Conservation (phyloP, 2,888 invertebrate species). For the Aquatica leii region DNA sequence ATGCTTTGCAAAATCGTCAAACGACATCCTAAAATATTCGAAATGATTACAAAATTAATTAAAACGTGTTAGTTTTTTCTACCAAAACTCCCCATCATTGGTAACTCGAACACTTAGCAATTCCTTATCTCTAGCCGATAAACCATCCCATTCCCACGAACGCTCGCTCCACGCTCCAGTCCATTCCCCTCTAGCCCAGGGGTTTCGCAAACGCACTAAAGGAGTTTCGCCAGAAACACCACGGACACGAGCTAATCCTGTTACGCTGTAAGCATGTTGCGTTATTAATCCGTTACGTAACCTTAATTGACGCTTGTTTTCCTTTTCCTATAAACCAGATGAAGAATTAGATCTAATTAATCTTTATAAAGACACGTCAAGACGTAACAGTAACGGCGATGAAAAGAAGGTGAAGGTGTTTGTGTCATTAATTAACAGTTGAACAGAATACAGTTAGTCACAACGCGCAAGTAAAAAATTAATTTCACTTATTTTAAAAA, state of each 20-base stretch:
- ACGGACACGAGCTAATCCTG: conserved; percentile 74
- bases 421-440: too few species aligned
- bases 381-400: too few species aligned
- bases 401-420: too few species aligned
- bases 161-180: conserved; percentile 76
- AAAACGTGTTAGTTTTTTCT: conserved; percentile 16
- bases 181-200: conserved; percentile 75
- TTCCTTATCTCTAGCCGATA: conserved; percentile 70
- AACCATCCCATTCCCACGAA: conserved; percentile 74
- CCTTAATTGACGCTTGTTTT: conserved; percentile 65
- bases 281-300: conserved; percentile 71
- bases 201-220: conserved; percentile 71
- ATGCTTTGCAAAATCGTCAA: conserved; percentile 72
- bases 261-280: conserved; percentile 74
- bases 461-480: too few species aligned
- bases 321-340: conserved; percentile 57
- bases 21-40: conserved; percentile 68
- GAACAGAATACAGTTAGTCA: too few species aligned
- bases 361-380: too few species aligned
- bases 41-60: background rate
- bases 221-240: conserved; percentile 67
- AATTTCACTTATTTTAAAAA: too few species aligned
- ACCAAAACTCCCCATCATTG: conserved; percentile 78
- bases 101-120: conserved; percentile 68
- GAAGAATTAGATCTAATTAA: background rate